Conservation (phyloP, 1,140 invertebrate genomes). For the Drosophila auraria region DNA sequence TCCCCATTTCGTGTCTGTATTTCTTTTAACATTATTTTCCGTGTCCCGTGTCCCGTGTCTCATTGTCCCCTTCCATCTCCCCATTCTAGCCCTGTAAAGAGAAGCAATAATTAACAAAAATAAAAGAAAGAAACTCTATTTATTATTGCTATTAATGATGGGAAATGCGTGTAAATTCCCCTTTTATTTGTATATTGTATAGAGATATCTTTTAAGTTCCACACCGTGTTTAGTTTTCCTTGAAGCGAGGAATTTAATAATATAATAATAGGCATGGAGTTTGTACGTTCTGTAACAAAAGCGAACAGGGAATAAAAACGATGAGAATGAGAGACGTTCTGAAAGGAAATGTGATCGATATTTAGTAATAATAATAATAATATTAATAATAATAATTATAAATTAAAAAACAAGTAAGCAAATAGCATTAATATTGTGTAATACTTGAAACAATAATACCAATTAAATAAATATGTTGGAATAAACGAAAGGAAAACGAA, state of each 20-base stretch:
- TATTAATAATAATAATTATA: slow-evolving; percentile 41
- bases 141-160: slow-evolving; percentile 41
- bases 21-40: slow-evolving; percentile 39
- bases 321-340: slow-evolving; percentile 71
- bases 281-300: slow-evolving; percentile 61
- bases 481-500: slow-evolving; percentile 55
- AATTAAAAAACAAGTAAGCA: slow-evolving; percentile 57
- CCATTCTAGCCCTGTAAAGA: slow-evolving; percentile 10
- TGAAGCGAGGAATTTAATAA: slow-evolving; percentile 23
- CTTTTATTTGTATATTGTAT: slow-evolving; percentile 53
- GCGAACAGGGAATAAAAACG: slow-evolving; percentile 69
- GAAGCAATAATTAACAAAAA: slow-evolving; percentile 40
- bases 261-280: slow-evolving; percentile 10
- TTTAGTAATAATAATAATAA: slow-evolving; percentile 71
- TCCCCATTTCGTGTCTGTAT: slow-evolving; percentile 46
- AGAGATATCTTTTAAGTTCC: slow-evolving; percentile 38
- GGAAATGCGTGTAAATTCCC: slow-evolving; percentile 19
- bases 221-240: slow-evolving; percentile 16
- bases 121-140: slow-evolving; percentile 26
- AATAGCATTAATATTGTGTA: slow-evolving; percentile 71
- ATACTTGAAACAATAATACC: slow-evolving; percentile 71
- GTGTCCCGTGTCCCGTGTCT: slow-evolving; percentile 9
- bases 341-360: slow-evolving; percentile 84
- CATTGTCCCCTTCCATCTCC: slow-evolving; percentile 1
- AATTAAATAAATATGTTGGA: slow-evolving; percentile 70